These are phyloP conservation scores for Myotis planiceps DNA, from an alignment of 2,797 vertebrate genomes.

Conservation along the genomic window DNA sequence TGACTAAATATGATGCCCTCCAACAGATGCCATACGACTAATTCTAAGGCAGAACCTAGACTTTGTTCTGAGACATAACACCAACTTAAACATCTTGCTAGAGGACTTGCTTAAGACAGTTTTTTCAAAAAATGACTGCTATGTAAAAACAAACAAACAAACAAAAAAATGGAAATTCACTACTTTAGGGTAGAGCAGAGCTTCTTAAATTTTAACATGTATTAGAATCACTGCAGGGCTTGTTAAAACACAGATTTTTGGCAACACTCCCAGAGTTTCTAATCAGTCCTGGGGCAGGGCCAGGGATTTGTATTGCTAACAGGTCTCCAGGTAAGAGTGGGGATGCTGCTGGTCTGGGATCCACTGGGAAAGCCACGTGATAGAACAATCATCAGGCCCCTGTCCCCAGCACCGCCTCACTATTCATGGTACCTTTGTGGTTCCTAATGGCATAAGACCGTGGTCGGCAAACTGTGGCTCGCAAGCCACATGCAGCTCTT, in stretches of 20 bases:
- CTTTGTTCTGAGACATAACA: background rate
- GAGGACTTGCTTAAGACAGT: background rate
- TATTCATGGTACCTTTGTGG: background rate
- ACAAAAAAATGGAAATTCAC: background rate
- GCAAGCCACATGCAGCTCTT: too few relatives aligned
- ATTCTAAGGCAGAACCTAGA: background rate
- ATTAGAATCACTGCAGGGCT: background rate
- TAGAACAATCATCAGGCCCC: background rate
- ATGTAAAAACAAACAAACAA: background rate
- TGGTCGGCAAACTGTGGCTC: too few relatives aligned
- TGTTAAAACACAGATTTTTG: background rate
- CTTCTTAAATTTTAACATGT: background rate
- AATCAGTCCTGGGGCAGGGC: background rate
- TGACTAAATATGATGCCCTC: too few relatives aligned
- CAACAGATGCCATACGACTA: too few relatives aligned
- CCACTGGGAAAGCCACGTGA: background rate
- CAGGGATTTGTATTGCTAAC: background rate
- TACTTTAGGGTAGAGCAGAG: background rate
- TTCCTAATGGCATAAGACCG: too few relatives aligned
- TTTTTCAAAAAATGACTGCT: background rate
- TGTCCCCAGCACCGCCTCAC: background rate
- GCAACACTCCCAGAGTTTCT: background rate
- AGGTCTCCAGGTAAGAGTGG: background rate
- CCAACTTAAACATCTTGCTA: background rate
- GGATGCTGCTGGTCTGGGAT: background rate